phyloP scores from a whole-genome alignment of 2,113 vertebrate genomes.

The Hemichromis elongatus region DNA sequence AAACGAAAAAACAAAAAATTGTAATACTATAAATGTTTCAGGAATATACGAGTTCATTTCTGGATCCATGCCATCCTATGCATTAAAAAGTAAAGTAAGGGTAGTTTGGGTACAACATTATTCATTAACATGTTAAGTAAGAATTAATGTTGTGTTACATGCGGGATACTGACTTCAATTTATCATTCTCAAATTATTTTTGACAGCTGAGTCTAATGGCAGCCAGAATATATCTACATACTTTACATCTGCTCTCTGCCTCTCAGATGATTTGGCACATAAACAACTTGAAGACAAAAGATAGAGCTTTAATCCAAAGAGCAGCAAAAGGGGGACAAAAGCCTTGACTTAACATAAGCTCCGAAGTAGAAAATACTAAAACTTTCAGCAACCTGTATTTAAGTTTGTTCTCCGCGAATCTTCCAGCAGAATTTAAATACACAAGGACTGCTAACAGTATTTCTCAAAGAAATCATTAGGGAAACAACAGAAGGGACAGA shows the following conservation, averaged over 20 bases:
- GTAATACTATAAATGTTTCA: background rate
- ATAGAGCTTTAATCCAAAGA: background rate
- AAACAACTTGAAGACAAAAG: background rate
- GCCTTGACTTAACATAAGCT: background rate
- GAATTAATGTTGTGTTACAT: background rate
- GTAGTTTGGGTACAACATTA: background rate
- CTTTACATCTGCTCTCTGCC: background rate
- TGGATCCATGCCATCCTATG: fast-evolving
- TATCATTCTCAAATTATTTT: background rate
- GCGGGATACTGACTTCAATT: background rate
- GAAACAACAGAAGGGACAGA: background rate
- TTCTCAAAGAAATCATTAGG: background rate
- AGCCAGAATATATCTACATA: background rate
- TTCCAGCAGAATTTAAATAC: background rate
- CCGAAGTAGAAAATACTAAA: background rate
- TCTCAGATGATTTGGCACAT: background rate
- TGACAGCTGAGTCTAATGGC: background rate
- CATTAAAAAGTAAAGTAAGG: background rate
- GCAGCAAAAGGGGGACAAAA: background rate
- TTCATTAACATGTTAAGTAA: background rate
- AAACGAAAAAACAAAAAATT: background rate
- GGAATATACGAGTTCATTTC: fast-evolving
- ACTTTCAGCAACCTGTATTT: background rate
- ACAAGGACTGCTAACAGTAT: background rate
- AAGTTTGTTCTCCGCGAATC: background rate